Percentiles rank a stretch among this genome's conserved stretches.
phyloP scores from a whole-genome alignment of 1,140 invertebrate genomes.

The Battus philenor region DNA sequence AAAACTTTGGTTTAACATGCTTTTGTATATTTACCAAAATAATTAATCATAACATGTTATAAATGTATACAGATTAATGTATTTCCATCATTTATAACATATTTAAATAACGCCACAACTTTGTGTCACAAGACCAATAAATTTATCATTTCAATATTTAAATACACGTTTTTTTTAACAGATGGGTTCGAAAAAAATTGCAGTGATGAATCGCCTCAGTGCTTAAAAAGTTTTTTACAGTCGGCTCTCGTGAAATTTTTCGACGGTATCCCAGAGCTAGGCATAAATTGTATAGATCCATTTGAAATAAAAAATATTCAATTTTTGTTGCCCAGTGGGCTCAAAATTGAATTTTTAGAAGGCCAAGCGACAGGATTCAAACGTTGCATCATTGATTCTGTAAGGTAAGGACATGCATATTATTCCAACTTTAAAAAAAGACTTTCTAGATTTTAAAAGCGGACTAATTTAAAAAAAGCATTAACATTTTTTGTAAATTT shows the following conservation, averaged over 20 bases:
- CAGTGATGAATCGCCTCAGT: slow-evolving; percentile 20
- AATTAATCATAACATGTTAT: background rate
- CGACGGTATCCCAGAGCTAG: slow-evolving; percentile 26
- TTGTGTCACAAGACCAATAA: no score
- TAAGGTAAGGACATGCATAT: slow-evolving; percentile 27
- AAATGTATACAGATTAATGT: background rate
- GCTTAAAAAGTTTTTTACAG: slow-evolving; percentile 29
- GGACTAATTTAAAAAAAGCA: no score
- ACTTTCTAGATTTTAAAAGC: no score
- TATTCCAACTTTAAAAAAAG: no score
- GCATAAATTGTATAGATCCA: slow-evolving; percentile 28
- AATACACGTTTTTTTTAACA: slow-evolving; percentile 16
- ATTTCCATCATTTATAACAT: background rate
- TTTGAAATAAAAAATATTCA: slow-evolving; percentile 31
- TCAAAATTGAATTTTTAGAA: slow-evolving; percentile 26
- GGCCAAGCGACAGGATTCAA: slow-evolving; percentile 30
- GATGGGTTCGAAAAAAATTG: slow-evolving; percentile 25
- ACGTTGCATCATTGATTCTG: slow-evolving; percentile 31
- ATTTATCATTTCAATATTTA: background rate
- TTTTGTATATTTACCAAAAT: no score
- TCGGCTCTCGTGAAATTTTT: slow-evolving; percentile 22
- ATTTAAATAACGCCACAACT: no score
- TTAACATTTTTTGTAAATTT: no score
- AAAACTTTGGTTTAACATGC: no score
- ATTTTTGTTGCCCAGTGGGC: slow-evolving; percentile 30